Evolutionary conservation across 30 jellyfish, hydroid and myxozoan genomes (phyloP), one percentile per base, ranked within the genome.

Genomic region (Chironex yamaguchii): DNA sequence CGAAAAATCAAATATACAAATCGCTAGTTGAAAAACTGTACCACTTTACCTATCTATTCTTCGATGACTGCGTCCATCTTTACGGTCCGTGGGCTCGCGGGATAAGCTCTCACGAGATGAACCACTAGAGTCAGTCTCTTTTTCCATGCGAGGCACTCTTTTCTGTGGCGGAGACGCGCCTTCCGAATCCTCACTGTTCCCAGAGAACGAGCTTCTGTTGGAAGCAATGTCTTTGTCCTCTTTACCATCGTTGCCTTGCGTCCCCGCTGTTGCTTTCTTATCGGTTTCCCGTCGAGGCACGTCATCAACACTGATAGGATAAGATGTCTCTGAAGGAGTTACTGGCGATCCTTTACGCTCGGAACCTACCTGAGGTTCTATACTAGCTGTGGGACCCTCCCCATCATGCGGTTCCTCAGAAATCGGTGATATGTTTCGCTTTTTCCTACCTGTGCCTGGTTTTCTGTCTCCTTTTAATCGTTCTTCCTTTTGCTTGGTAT

Each of bases 291-390:
- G 22, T 12, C 64, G 88, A 4, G 95, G 73, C 24, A 84, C 67
- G 50, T 85, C 95, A 48, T 85, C 74, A 1, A 89, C 58, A 33
- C 81, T 85, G 84, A 85, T 9, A 14, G 95, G 95, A 63, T 85
- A 81, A 1, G 85, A 22, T 26, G 91, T 81, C 34, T 82, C 97
- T 28, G 97, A 89, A 3, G 34, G 67, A 2, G 90, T 62, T 6
- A 77, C 87, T 24, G 87, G 42, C 14, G 86, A 63, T 25, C 53
- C 75, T n/a, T 72, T 80, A 6, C 36, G 58, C 12, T 88, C 97
- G 3, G 99, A 94, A 36, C 99, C 99, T 25, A 62, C 92, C 36
- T 94, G 97, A 6, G 96, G 98, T 4, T 79, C 99, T 2, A 89
- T 49, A 54, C 99, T 94, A 17, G 84, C 89, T 0, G 54, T 42